Conservation (phyloP, 1,140 invertebrate species). For the Listronotus bonariensis region DNA sequence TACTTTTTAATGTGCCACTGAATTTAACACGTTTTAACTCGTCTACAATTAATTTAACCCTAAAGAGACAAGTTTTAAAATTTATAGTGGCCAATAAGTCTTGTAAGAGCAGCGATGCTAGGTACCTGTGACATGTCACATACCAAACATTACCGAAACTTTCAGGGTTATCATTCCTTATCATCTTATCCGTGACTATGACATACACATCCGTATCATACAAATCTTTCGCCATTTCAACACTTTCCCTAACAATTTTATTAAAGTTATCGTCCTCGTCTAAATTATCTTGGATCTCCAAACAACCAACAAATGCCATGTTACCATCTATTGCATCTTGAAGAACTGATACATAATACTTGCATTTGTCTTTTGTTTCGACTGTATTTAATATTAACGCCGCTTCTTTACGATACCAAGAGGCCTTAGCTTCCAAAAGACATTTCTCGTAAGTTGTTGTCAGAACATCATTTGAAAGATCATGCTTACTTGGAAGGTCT, state of each 20-base stretch:
- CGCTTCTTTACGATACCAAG: not conserved
- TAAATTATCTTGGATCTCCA: not conserved
- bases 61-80: slow-evolving; percentile 3
- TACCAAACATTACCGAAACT: not conserved
- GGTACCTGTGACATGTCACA: slow-evolving; percentile 1
- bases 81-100: not conserved
- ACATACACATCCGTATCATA: not conserved
- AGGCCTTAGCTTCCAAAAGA: not conserved
- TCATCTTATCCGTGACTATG: not conserved
- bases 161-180: not conserved
- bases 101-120: not conserved
- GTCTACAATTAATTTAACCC: not conserved
- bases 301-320: not conserved
- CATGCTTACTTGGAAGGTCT: not conserved
- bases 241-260: not conserved
- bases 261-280: not conserved
- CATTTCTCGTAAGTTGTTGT: not conserved
- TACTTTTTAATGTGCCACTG: not conserved
- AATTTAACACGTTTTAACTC: not conserved
- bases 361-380: not conserved
- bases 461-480: not conserved
- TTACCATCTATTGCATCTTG: not conserved
- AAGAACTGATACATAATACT: not conserved
- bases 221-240: not conserved
- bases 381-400: not conserved